Percentiles rank a stretch among this genome's conserved stretches.
These are phyloP conservation scores for Cylas formicarius DNA, from an alignment of 1,140 invertebrate genomes.

Conservation along the genomic window DNA sequence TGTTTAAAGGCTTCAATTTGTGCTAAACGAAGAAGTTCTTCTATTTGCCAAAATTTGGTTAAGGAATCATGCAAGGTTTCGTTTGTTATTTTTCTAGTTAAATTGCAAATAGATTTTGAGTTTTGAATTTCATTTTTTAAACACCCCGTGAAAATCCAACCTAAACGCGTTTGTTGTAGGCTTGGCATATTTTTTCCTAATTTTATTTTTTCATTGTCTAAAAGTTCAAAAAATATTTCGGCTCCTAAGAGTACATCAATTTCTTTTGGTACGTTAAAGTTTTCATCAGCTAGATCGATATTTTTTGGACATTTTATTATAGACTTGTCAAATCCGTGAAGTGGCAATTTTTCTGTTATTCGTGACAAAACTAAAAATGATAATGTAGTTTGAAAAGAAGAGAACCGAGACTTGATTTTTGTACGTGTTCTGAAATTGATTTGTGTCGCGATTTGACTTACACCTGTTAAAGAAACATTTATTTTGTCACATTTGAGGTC, in stretches of 20 bases:
- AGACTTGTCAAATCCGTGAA: conserved; percentile 5
- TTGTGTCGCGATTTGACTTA: conserved; percentile 6
- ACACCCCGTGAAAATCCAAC: conserved; percentile 28
- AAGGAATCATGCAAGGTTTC: too few species aligned
- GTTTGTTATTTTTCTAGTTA: too few species aligned
- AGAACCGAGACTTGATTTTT: conserved; percentile 1
- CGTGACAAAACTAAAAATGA: conserved; percentile 8
- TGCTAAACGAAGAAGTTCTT: too few species aligned
- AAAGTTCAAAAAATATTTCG: conserved; percentile 32
- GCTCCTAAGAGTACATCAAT: conserved; percentile 34
- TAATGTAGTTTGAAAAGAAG: neutral
- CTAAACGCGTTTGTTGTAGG: conserved; percentile 34
- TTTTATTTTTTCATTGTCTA: conserved; percentile 29
- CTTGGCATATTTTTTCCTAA: conserved; percentile 19
- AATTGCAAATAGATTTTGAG: too few species aligned
- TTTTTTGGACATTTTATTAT: conserved; percentile 5
- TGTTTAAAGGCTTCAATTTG: conserved; percentile 7
- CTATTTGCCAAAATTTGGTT: too few species aligned
- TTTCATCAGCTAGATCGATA: conserved; percentile 27
- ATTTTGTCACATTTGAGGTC: conserved; percentile 7
- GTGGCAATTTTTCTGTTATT: conserved; percentile 10
- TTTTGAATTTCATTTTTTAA: too few species aligned
- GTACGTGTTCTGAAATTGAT: neutral
- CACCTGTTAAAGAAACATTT: conserved; percentile 4
- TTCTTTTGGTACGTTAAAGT: conserved; percentile 24